phyloP scores from a whole-genome alignment of 2,113 vertebrate species.

The Oreotrochilus melanogaster region DNA sequence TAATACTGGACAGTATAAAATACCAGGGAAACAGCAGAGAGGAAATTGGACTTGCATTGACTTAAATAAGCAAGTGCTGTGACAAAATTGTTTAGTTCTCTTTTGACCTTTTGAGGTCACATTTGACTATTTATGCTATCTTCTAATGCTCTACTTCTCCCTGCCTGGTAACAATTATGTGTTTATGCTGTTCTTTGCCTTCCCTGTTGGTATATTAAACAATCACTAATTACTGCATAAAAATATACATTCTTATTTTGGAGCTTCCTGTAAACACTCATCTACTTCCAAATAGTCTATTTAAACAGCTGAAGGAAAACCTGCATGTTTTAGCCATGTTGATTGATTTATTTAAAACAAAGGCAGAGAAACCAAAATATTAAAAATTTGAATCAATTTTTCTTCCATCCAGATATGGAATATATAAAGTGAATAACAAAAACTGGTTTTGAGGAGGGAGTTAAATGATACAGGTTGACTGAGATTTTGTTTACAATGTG shows the following conservation, averaged over 20 bases:
- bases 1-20: constrained; percentile 56
- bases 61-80: constrained; percentile 81
- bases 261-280: constrained; percentile 62
- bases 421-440: not conserved
- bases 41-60: constrained; percentile 78
- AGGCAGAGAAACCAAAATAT: not conserved
- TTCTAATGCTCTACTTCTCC: constrained; percentile 80
- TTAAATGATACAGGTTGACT: not conserved
- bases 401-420: not conserved
- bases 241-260: constrained; percentile 72
- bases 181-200: constrained; percentile 72
- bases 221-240: constrained; percentile 78
- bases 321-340: not conserved
- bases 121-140: constrained; percentile 84
- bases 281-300: not conserved
- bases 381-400: not conserved
- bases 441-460: not conserved
- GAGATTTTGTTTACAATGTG: not conserved
- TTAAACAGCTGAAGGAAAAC: constrained; percentile 14
- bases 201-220: constrained; percentile 76
- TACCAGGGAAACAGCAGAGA: constrained; percentile 50
- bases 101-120: constrained; percentile 81
- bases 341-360: not conserved
- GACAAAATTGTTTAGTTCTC: constrained; percentile 84
- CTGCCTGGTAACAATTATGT: constrained; percentile 84